Percentiles rank a stretch among this genome's conserved stretches.
phyloP scores from a whole-genome alignment of 1,140 invertebrate species.

The Lucilia cuprina region DNA sequence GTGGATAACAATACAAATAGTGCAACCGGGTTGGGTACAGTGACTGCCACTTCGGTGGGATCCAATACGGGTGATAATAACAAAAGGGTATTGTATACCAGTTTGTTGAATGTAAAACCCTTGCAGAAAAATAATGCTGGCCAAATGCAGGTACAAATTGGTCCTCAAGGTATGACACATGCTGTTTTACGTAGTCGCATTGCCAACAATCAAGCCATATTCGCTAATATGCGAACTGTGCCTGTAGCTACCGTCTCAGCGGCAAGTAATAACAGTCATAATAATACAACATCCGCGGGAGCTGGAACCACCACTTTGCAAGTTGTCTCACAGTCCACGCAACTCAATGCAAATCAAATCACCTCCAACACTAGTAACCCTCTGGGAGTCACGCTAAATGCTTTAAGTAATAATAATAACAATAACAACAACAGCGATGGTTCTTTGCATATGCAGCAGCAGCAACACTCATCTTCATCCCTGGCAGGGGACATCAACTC shows the following conservation, averaged over 20 bases:
- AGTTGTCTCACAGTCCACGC: conserved; percentile 6
- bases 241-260: conserved; percentile 45
- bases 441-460: not conserved
- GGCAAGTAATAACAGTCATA: not conserved
- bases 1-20: conserved; percentile 1
- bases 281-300: conserved; percentile 1
- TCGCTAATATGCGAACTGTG: conserved; percentile 52
- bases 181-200: conserved; percentile 52
- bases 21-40: not conserved
- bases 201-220: conserved; percentile 53
- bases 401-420: not conserved
- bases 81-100: conserved; percentile 58
- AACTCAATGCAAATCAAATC: not conserved
- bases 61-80: conserved; percentile 40
- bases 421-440: not conserved
- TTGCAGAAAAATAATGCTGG: conserved; percentile 60
- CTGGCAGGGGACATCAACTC: not conserved
- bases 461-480: not conserved
- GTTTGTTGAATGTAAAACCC: conserved; percentile 56
- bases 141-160: conserved; percentile 59
- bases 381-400: not conserved
- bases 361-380: not conserved
- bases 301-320: conserved; percentile 3
- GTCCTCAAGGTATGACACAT: conserved; percentile 51
- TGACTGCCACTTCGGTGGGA: conserved; percentile 13